Percentiles rank a stretch among this genome's conserved stretches.
phyloP scores from a whole-genome alignment of 2,888 invertebrate species.

The Panopea generosa region DNA sequence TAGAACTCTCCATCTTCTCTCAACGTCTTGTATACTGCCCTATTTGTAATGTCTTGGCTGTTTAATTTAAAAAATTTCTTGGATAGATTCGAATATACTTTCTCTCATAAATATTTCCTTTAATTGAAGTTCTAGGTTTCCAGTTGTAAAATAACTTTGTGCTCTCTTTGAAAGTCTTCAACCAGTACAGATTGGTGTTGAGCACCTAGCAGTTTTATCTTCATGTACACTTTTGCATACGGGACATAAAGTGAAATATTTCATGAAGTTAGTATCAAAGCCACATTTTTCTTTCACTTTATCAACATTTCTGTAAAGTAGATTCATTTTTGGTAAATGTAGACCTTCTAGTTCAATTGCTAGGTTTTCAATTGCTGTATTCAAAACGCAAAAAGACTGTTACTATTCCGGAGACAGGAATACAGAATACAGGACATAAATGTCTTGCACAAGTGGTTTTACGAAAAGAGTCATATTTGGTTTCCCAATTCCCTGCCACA shows the following conservation, averaged over 20 bases:
- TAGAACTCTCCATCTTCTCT: conserved; percentile 35
- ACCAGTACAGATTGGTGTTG: conserved; percentile 21
- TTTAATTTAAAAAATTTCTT: too few relatives aligned
- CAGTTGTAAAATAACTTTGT: conserved; percentile 18
- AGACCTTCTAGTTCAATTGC: conserved; percentile 13
- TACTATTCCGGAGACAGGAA: conserved; percentile 13
- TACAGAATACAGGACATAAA: conserved; percentile 18
- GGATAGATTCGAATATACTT: conserved; percentile 21
- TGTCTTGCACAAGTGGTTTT: conserved; percentile 42
- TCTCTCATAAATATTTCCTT: conserved; percentile 25
- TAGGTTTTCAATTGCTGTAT: conserved; percentile 17
- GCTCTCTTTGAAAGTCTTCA: conserved; percentile 2
- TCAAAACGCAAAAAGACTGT: conserved; percentile 10
- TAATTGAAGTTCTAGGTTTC: conserved; percentile 26
- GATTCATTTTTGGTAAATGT: too few relatives aligned
- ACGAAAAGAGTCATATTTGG: conserved; percentile 54
- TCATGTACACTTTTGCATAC: too few relatives aligned
- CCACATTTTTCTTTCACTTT: conserved; percentile 21
- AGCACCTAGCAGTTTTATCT: too few relatives aligned
- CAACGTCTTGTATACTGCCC: conserved; percentile 34
- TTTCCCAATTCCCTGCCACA: conserved; percentile 49
- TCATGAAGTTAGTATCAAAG: conserved; percentile 18
- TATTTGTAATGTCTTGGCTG: conserved; percentile 20
- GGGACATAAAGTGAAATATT: conserved; percentile 20
- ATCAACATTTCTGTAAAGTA: conserved; percentile 3